Evolutionary conservation across 2,797 vertebrate genomes (phyloP), one percentile per base, ranked within the genome.

Genomic region (Galagoides demidoff): DNA sequence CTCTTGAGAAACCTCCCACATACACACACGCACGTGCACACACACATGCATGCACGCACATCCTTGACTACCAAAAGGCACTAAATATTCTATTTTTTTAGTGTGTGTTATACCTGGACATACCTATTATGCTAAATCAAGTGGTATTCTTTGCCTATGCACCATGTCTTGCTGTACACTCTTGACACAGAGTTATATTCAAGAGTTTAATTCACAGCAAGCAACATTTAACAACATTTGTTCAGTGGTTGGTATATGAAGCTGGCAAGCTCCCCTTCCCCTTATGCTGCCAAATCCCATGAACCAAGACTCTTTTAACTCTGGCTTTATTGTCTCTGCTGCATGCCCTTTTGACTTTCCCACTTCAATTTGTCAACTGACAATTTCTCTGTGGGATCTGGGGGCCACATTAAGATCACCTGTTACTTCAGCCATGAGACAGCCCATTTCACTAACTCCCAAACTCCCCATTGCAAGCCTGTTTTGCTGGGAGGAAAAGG

Each of bases 141-240:
- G 25, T 78, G 37, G 20, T 79, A 71, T 23, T 92, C n/a, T 95
- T 88, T 95, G 63, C 29, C 52, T 45, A 49, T 82, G 37, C 31
- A 83, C 20, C 16, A 77, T 61, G 70, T 85, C 85, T 96, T 92
- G 27, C 92, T 96, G 82, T 95, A 92, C 45, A 92, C 78, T 94
- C 61, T 95, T 97, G 96, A 90, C 92, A 95, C 57, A 87, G 73
- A 90, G 7, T 83, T 88, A 92, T 45, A 92, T n/a, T 85, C 70
- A 92, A 61, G 95, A 78, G 73, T 95, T 95, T 93, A 83, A 97
- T 96, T 96, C 92, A 94, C 94, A 96, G 85, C 73, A 95, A 97
- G 82, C 39, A 97, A 90, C 95, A 95, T 97, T 97, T 97, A 95
- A 94, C 89, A 97, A 96, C 96, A 96, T 92, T 95, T 96, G 81